Percentiles rank a stretch among this genome's conserved stretches.
Evolutionary conservation across 2,113 vertebrate species (phyloP).

Genomic region (Corynorhinus townsendii): DNA sequence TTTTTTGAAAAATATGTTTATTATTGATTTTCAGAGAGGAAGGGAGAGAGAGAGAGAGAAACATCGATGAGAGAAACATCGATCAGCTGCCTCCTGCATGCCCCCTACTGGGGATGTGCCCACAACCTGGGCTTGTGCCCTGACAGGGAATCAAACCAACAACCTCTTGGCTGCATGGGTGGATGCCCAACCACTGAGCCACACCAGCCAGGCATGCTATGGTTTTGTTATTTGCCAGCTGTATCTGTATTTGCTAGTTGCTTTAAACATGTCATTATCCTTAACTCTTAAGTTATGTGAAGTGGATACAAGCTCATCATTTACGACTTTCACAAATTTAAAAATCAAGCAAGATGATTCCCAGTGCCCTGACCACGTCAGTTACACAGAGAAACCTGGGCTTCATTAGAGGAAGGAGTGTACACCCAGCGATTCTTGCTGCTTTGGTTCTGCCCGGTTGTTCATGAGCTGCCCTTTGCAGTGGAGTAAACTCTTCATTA

Average conservation of each 20-base stretch:
- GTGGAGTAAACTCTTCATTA: conserved; percentile 61
- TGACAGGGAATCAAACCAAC: too few species aligned
- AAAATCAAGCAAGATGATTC: conserved; percentile 15
- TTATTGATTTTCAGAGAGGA: too few species aligned
- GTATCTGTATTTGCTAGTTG: not conserved
- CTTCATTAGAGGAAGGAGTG: not conserved
- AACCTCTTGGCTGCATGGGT: too few species aligned
- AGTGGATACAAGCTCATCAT: not conserved
- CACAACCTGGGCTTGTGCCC: too few species aligned
- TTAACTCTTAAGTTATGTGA: not conserved
- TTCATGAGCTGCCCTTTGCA: conserved; percentile 56
- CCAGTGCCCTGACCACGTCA: not conserved
- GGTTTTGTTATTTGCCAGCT: not conserved
- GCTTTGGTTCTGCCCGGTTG: conserved; percentile 21
- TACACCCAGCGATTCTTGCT: not conserved
- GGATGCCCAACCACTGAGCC: too few species aligned
- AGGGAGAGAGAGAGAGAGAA: too few species aligned
- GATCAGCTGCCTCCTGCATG: too few species aligned
- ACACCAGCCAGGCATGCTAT: too few species aligned
- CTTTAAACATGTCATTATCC: not conserved
- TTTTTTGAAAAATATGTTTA: not conserved
- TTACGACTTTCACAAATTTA: not conserved
- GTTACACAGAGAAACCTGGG: not conserved
- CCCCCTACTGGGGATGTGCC: too few species aligned
- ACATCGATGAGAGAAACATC: too few species aligned